Base-by-base conservation (phyloP, 2,113 vertebrate genomes). In the Electrona antarctica region DNA sequence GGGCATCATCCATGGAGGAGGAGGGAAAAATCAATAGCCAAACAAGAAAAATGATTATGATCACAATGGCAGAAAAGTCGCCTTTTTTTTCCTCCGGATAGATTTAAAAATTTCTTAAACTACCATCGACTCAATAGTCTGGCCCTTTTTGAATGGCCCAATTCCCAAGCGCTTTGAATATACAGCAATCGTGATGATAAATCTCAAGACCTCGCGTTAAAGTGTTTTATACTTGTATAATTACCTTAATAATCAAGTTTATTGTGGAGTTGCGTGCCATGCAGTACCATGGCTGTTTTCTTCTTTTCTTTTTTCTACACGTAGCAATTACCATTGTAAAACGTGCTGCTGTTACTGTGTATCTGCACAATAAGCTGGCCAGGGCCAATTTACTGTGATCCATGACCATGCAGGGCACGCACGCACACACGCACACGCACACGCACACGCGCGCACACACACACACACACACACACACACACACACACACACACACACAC, bases 231-330 rank as follows among this genome's bases (percentile, higher is more conserved):
- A 84, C 82, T 90, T 71, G 83, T 84, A 78, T 91, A 92, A 92
- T 92, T 91, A 91, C 85, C 80, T 88, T 87, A 86, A 87, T 90
- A 90, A 92, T 93, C 83, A 92, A 73, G 83, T 90, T 91, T 91
- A 90, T 91, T 86, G 85, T 88, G 65, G 83, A 90, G 85, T 82
- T 78, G 83, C 68, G 9, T 77, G 81, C 80, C 65, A 84, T 60
- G 77, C 79, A 12, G 75, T 72, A 78, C 82, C 78, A 79, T 79
- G 64, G 82, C 76, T 15, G 46, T 90, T 90, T 87, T n/a, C n/a
- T 33, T 33, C 4, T 33, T 33, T 33, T 33, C 4, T 41, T 41
- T 41, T 41, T 41, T 41, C 3, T 81, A 79, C 71, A 83, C 79
- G 9, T 49, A 55, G 84, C 85, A 88, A 91, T 91, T 91, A 92